phyloP scores from a whole-genome alignment of 2,113 vertebrate species.

The Clarias macrocephalus region DNA sequence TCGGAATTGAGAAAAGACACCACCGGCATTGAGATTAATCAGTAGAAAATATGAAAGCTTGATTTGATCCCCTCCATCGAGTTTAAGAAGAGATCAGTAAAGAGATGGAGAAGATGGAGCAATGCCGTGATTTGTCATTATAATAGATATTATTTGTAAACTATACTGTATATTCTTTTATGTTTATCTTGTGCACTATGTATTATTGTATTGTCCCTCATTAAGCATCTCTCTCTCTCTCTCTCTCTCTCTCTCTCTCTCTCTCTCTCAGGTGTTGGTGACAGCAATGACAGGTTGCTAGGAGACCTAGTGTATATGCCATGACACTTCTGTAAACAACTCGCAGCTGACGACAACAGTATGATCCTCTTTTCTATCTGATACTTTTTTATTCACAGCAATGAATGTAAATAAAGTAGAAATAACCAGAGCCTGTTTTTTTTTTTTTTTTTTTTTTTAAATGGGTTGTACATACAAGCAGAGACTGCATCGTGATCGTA shows the following conservation, averaged over 20 bases:
- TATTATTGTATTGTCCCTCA: background rate
- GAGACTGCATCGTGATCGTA: background rate
- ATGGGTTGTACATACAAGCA: no score
- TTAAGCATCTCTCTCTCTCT: background rate
- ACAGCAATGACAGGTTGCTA: conserved; percentile 43
- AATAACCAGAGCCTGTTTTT: background rate
- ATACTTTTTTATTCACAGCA: background rate
- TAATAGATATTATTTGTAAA: background rate
- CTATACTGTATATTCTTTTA: background rate
- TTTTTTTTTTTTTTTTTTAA: background rate
- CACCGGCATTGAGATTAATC: background rate
- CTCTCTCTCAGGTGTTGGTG: conserved; percentile 49
- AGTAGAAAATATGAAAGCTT: background rate
- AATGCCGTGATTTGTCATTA: background rate
- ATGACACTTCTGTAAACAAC: conserved; percentile 23
- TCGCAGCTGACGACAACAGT: background rate
- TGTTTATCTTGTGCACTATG: background rate
- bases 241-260: conserved; percentile 21
- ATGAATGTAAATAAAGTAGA: background rate
- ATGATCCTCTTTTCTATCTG: background rate
- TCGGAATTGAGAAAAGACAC: background rate
- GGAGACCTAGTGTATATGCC: conserved; percentile 19
- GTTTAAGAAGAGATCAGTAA: background rate
- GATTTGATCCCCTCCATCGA: background rate
- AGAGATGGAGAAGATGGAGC: background rate